Conservation (phyloP, 2,797 vertebrate genomes). For the Tokudaia muenninki region DNA sequence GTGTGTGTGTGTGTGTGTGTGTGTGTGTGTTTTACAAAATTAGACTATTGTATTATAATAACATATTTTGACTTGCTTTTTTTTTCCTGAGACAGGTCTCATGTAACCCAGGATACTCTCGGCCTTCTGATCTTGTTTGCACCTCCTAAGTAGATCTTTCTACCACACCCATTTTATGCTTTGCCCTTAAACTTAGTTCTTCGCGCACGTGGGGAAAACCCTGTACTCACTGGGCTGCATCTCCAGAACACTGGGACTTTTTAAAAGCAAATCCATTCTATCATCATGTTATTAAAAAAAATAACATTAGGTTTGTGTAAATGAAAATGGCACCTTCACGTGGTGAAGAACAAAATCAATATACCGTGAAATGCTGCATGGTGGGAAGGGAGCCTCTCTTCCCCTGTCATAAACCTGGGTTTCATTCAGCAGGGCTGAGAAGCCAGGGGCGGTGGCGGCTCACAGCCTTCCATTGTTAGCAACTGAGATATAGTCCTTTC, state of each 20-base stretch:
- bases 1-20: too few species aligned
- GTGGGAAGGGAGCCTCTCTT: background rate
- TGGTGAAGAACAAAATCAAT: background rate
- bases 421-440: background rate
- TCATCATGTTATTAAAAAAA: constrained; percentile 45
- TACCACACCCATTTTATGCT: background rate
- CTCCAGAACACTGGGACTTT: background rate
- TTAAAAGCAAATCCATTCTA: constrained; percentile 40
- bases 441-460: background rate
- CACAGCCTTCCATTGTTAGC: background rate
- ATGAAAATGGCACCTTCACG: constrained; percentile 46
- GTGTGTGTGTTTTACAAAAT: background rate
- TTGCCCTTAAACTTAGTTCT: background rate
- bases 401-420: background rate
- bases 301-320: constrained; percentile 38
- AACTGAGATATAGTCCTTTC: background rate
- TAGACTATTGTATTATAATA: background rate
- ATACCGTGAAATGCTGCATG: background rate
- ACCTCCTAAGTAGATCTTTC: background rate
- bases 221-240: background rate
- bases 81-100: background rate
- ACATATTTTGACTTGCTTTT: background rate
- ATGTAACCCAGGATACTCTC: background rate
- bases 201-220: background rate
- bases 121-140: background rate